Percentiles rank a stretch among this genome's conserved stretches.
Conservation (phyloP, 2,113 vertebrate species). For the Bagarius yarrelli region DNA sequence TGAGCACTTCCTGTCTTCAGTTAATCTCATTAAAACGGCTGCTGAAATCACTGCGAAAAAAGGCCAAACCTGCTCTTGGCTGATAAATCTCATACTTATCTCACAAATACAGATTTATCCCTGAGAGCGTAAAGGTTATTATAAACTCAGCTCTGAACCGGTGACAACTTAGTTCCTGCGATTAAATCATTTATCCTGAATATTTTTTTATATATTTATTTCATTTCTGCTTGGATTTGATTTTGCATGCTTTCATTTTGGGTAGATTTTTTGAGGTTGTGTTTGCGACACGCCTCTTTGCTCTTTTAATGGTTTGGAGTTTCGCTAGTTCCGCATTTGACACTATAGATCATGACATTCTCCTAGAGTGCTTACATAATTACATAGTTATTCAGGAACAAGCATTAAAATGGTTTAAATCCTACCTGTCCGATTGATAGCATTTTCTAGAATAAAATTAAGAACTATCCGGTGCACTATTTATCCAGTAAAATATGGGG, state of each 20-base stretch:
- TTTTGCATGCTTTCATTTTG: neutral
- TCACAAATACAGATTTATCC: neutral
- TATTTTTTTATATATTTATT: too few relatives aligned
- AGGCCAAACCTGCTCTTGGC: neutral
- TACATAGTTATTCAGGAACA: too few relatives aligned
- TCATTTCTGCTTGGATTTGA: neutral
- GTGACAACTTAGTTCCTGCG: neutral
- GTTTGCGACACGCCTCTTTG: neutral
- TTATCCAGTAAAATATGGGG: too few relatives aligned
- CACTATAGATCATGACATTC: too few relatives aligned
- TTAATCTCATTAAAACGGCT: slow-evolving; percentile 18
- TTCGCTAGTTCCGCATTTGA: too few relatives aligned
- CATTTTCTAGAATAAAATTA: too few relatives aligned
- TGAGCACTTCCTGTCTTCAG: neutral
- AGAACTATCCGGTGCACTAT: too few relatives aligned
- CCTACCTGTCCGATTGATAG: too few relatives aligned
- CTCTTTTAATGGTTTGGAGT: neutral
- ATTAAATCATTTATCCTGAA: too few relatives aligned
- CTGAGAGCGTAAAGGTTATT: neutral
- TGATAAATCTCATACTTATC: neutral
- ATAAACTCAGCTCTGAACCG: neutral
- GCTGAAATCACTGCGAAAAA: neutral
- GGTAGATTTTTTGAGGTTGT: too few relatives aligned
- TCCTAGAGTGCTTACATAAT: too few relatives aligned
- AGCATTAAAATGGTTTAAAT: too few relatives aligned